A percentile compares a stretch with the other conserved stretches of the same genome.
Evolutionary conservation across 2,797 vertebrate genomes (phyloP).

Genomic region (Tauraco hartlaubi): DNA sequence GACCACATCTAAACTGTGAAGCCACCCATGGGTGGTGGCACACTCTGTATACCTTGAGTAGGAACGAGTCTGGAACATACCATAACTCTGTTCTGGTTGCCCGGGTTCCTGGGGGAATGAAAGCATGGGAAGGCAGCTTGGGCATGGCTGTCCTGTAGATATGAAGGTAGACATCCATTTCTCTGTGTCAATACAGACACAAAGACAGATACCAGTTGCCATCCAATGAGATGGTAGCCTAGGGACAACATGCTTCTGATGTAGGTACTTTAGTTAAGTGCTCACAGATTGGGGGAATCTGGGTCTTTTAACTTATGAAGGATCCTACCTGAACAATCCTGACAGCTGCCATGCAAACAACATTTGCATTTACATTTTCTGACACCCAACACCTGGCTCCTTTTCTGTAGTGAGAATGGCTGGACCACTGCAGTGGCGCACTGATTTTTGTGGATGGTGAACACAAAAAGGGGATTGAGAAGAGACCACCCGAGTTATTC

Average conservation of each 20-base stretch:
- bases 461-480: slow-evolving; percentile 25
- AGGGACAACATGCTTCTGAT: neutral
- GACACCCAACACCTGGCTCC: slow-evolving; percentile 49
- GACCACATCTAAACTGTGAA: neutral
- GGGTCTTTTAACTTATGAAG: neutral
- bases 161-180: neutral
- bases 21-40: too few relatives aligned
- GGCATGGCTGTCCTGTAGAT: neutral
- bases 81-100: neutral
- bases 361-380: slow-evolving; percentile 18
- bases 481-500: slow-evolving; percentile 9
- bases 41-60: accelerated
- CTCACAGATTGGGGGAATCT: neutral
- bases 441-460: slow-evolving; percentile 66
- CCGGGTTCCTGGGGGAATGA: neutral
- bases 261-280: neutral
- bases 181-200: neutral
- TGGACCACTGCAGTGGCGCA: slow-evolving; percentile 27
- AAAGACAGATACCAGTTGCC: neutral
- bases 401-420: slow-evolving; percentile 66
- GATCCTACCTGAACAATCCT: neutral
- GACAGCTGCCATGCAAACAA: neutral
- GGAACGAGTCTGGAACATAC: neutral
- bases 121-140: neutral
- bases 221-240: neutral